Percentiles rank a stretch among this genome's conserved stretches.
Evolutionary conservation across 2,797 vertebrate species (phyloP).

Genomic region (Allobates femoralis): DNA sequence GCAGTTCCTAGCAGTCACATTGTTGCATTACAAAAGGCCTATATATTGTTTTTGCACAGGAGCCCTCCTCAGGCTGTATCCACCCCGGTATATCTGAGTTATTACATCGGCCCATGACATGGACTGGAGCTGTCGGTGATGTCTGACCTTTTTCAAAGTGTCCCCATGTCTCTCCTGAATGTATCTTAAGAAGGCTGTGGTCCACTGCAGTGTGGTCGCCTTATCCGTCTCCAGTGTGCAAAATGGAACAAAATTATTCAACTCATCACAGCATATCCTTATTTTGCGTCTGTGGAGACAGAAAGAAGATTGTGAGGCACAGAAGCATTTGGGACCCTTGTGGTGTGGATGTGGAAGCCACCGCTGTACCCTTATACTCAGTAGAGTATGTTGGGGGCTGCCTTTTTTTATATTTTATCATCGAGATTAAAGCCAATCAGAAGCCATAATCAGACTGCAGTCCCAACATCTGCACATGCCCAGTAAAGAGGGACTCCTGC

Average conservation of each 20-base stretch:
- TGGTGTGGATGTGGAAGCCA: not conserved
- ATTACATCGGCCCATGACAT: not conserved
- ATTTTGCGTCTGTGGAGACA: conserved; percentile 83
- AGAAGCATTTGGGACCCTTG: not conserved
- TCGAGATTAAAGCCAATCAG: not conserved
- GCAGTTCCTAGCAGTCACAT: too few relatives aligned
- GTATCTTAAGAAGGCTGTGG: conserved; percentile 87
- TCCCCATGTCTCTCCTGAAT: conserved; percentile 85
- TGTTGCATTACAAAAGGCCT: too few relatives aligned
- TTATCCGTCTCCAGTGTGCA: conserved; percentile 88
- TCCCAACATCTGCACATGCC: not conserved
- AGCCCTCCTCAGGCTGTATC: too few relatives aligned
- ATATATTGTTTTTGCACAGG: too few relatives aligned
- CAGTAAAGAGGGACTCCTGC: too few relatives aligned
- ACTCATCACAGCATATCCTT: conserved; percentile 89
- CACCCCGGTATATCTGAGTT: too few relatives aligned
- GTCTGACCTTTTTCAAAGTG: conserved; percentile 84
- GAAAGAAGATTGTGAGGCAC: not conserved
- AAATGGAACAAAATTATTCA: conserved; percentile 91
- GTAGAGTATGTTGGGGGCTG: too few relatives aligned
- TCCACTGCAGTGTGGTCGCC: conserved; percentile 90
- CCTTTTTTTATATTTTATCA: too few relatives aligned
- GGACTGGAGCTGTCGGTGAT: not conserved
- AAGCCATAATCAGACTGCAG: not conserved
- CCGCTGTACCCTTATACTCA: not conserved